A percentile compares a stretch with the other conserved stretches of the same genome.
These are phyloP conservation scores for Gerris lacustris DNA, from an alignment of 2,888 invertebrate species.

Conservation along the genomic window DNA sequence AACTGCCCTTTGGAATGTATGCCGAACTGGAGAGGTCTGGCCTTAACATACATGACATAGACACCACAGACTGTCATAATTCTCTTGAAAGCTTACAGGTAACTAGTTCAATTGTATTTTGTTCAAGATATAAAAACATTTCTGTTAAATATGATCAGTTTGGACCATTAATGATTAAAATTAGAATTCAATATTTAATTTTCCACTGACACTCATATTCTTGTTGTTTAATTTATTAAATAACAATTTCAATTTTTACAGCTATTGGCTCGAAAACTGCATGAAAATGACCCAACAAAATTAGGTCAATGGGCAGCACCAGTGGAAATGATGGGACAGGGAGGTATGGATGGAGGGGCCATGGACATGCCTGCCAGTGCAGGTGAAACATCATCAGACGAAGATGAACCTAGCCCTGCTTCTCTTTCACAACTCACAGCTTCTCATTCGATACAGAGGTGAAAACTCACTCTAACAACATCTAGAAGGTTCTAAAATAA, in stretches of 20 bases:
- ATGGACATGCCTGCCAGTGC: constrained; percentile 12
- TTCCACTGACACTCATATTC: neutral
- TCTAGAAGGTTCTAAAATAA: too few species aligned
- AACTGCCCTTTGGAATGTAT: constrained; percentile 85
- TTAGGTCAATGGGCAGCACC: constrained; percentile 46
- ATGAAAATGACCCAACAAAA: constrained; percentile 68
- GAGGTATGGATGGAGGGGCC: neutral
- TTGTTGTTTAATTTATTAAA: too few species aligned
- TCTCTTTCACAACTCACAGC: neutral
- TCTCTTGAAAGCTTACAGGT: constrained; percentile 76
- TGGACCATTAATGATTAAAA: neutral
- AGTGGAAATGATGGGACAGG: neutral
- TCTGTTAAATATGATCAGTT: neutral
- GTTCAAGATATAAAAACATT: constrained; percentile 11
- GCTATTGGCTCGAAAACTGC: constrained; percentile 64
- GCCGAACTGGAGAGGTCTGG: constrained; percentile 86
- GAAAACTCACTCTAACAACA: too few species aligned
- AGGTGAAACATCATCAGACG: constrained; percentile 23
- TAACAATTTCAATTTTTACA: constrained; percentile 37
- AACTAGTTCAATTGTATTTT: constrained; percentile 21
- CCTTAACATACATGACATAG: constrained; percentile 82
- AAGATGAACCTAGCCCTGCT: constrained; percentile 18
- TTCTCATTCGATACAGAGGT: too few species aligned
- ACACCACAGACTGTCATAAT: constrained; percentile 91
- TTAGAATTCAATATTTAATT: neutral